phyloP scores from a whole-genome alignment of 2,888 invertebrate species.

The Asteroscopus sphinx region DNA sequence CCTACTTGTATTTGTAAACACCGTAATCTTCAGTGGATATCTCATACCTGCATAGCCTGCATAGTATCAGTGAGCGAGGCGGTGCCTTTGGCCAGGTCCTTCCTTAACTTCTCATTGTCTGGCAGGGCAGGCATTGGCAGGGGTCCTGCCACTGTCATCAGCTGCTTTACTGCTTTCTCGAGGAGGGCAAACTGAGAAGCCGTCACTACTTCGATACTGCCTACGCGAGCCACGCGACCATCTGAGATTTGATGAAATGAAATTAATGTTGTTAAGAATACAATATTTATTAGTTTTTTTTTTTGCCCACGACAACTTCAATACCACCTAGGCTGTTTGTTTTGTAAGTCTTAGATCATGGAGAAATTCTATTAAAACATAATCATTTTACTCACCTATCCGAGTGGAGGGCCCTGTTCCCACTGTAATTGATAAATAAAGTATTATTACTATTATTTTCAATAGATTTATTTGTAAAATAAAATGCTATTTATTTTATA shows the following conservation, averaged over 20 bases:
- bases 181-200: slow-evolving; percentile 74
- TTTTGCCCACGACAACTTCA: too few species aligned
- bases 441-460: background rate
- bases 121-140: slow-evolving; percentile 71
- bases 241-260: background rate
- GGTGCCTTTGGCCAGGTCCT: slow-evolving; percentile 71
- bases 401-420: slow-evolving; percentile 66
- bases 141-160: slow-evolving; percentile 63
- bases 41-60: slow-evolving; percentile 79
- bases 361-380: too few species aligned
- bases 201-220: slow-evolving; percentile 79
- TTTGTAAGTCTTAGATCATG: too few species aligned
- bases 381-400: slow-evolving; percentile 55
- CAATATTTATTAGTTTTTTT: too few species aligned
- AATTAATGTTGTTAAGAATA: too few species aligned
- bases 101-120: slow-evolving; percentile 69
- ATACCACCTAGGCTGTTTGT: too few species aligned
- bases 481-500: slow-evolving; percentile 13
- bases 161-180: slow-evolving; percentile 62
- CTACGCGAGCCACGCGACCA: slow-evolving; percentile 49
- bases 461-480: background rate
- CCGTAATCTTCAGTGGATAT: too few species aligned
- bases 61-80: slow-evolving; percentile 79
- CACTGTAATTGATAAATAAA: slow-evolving; percentile 64
- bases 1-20: too few species aligned